Evolutionary conservation across 1,140 invertebrate genomes (phyloP), one percentile per base, ranked within the genome.

Genomic region (Daktulosphaira vitifoliae): DNA sequence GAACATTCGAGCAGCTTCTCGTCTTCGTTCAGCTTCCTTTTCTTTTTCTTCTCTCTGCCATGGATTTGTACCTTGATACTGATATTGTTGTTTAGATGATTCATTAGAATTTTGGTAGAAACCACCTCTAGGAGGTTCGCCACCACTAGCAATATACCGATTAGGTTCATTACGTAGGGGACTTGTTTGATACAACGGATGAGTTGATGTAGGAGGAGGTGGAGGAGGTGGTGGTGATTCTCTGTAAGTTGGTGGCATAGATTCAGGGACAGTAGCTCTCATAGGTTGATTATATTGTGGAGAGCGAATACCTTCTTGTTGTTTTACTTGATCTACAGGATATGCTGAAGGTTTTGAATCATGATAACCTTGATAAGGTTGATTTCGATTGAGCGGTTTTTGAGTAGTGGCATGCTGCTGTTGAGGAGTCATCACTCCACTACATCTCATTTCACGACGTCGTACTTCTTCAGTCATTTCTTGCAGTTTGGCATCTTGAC

Each of bases 31-130:
- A 68, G 82, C 80, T 75, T 88, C 83, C 74, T 84, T 86, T 77
- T 94, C 90, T 68, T 87, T 83, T 74, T 92, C 89, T 77, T 93
- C 90, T 53, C 89, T 78, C 70, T 91, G 88, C 90, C 90, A 92
- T 1, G 89, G 89, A 79, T 90, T 90, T 51, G 82, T 81, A 18
- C 79, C 79, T 68, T 78, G 78, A 70, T 77, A 80, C 65, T 78
- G 74, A 68, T 71, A 69, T 15, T 81, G 39, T 16, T 81, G 39
- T 77, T 79, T 69, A 4, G 53, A 74, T 7, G 75, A 74, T 59
- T 77, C 76, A 39, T 75, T 71, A 37, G 33, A 70, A 3, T 79
- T 74, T 23, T 81, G 81, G 76, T 88, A 84, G 72, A 85, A 87
- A 29, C 82, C 81, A 70, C 86, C 87, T 70, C 84, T 81, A 0